Percentiles rank a stretch among this genome's conserved stretches.
phyloP scores from a whole-genome alignment of 2,888 invertebrate genomes.

The Perizoma flavofasciatum region DNA sequence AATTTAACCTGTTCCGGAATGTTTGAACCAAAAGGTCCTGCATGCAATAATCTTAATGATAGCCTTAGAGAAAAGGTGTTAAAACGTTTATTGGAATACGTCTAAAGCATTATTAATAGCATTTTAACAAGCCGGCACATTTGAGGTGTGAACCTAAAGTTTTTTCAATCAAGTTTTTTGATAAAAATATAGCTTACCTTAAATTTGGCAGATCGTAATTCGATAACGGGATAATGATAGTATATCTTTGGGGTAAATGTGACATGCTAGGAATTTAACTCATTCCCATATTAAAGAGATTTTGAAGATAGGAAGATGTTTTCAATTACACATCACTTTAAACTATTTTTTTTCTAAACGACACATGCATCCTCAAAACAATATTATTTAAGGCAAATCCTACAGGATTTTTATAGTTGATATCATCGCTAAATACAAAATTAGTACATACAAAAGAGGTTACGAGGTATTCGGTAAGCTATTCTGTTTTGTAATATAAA shows the following conservation, averaged over 20 bases:
- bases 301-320: no score
- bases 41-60: slow-evolving; percentile 78
- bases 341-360: no score
- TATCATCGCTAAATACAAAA: no score
- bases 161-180: slow-evolving; percentile 26
- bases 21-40: slow-evolving; percentile 48
- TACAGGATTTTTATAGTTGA: no score
- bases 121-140: slow-evolving; percentile 79
- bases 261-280: no score
- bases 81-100: slow-evolving; percentile 82
- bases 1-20: slow-evolving; percentile 38
- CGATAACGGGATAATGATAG: slow-evolving; percentile 23
- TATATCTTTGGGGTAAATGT: not conserved
- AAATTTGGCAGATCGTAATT: slow-evolving; percentile 24
- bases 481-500: slow-evolving; percentile 5
- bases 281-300: no score
- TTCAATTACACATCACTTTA: no score
- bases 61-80: slow-evolving; percentile 81
- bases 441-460: no score
- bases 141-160: slow-evolving; percentile 67
- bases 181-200: slow-evolving; percentile 19
- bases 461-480: no score
- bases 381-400: no score
- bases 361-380: no score
- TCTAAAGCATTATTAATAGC: slow-evolving; percentile 79